Evolutionary conservation across 35 echinoderm and acorn worm species (phyloP).

Genomic region (Lytechinus variegatus): DNA sequence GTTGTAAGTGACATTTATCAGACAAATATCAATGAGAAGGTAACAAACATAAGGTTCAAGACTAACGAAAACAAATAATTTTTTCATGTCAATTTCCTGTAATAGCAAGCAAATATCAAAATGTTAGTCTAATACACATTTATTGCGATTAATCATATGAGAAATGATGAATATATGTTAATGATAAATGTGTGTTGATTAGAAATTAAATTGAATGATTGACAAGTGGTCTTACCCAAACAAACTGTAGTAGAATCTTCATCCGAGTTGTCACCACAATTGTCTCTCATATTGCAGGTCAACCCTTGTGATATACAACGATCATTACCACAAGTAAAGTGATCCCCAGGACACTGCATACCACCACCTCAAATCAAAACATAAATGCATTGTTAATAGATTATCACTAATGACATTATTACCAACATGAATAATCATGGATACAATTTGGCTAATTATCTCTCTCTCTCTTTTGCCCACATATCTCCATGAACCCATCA

Average conservation of each 20-base stretch:
- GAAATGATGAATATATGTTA: background rate
- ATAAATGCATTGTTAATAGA: background rate
- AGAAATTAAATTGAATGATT: background rate
- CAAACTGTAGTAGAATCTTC: background rate
- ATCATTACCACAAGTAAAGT: background rate
- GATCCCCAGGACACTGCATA: background rate
- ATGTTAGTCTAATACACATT: background rate
- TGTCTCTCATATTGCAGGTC: constrained; percentile 29
- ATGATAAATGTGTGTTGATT: background rate
- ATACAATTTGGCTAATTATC: too few relatives aligned
- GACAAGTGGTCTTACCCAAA: background rate
- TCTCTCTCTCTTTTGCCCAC: too few relatives aligned
- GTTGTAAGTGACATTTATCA: too few relatives aligned
- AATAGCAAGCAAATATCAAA: background rate
- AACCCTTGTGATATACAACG: background rate
- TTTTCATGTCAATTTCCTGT: too few relatives aligned
- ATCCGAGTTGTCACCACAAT: constrained; percentile 32
- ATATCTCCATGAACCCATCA: too few relatives aligned
- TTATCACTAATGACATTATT: too few relatives aligned
- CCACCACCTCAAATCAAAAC: background rate
- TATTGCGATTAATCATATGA: background rate
- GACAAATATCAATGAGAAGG: too few relatives aligned
- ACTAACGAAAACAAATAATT: too few relatives aligned
- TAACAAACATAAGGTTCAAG: too few relatives aligned
- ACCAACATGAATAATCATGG: too few relatives aligned